These are phyloP conservation scores for Karalla daura DNA, from an alignment of 2,797 vertebrate species.

Conservation along the genomic window DNA sequence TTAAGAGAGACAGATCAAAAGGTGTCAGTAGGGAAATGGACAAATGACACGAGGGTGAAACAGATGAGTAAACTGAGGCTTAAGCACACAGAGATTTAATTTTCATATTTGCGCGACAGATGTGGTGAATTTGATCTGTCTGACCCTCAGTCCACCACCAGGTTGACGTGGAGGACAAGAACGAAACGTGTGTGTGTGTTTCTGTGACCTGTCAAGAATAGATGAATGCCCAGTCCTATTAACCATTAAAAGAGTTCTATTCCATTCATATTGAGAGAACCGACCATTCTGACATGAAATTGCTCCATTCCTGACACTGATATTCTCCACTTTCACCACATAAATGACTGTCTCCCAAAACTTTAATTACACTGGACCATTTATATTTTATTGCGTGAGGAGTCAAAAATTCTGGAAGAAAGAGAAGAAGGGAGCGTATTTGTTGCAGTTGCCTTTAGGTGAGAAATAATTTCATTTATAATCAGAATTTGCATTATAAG, in stretches of 20 bases:
- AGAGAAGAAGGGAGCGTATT: slow-evolving; percentile 30
- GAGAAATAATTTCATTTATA: slow-evolving; percentile 55
- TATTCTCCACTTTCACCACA: slow-evolving; percentile 25
- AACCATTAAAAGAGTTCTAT: slow-evolving; percentile 17
- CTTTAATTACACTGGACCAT: slow-evolving; percentile 52
- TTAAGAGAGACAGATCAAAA: slow-evolving; percentile 47
- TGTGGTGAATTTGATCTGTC: slow-evolving; percentile 36
- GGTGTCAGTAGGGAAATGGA: slow-evolving; percentile 51
- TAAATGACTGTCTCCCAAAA: slow-evolving; percentile 42
- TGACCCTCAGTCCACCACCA: slow-evolving; percentile 9
- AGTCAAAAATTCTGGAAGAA: slow-evolving; percentile 34
- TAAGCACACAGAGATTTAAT: slow-evolving; percentile 39
- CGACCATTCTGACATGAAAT: slow-evolving; percentile 5
- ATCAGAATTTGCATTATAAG: slow-evolving; percentile 67
- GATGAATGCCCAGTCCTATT: not conserved
- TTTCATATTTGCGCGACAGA: slow-evolving; percentile 35
- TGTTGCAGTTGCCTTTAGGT: slow-evolving; percentile 56
- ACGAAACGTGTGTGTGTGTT: not conserved
- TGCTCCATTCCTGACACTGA: slow-evolving; percentile 16
- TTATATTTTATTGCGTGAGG: slow-evolving; percentile 33
- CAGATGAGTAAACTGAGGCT: slow-evolving; percentile 48
- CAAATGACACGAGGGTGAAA: slow-evolving; percentile 52
- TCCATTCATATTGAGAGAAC: slow-evolving; percentile 25
- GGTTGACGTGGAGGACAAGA: not conserved
- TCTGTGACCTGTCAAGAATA: slow-evolving; percentile 11